These are phyloP conservation scores for Coendou prehensilis DNA, from an alignment of 2,797 vertebrate species.

Conservation along the genomic window DNA sequence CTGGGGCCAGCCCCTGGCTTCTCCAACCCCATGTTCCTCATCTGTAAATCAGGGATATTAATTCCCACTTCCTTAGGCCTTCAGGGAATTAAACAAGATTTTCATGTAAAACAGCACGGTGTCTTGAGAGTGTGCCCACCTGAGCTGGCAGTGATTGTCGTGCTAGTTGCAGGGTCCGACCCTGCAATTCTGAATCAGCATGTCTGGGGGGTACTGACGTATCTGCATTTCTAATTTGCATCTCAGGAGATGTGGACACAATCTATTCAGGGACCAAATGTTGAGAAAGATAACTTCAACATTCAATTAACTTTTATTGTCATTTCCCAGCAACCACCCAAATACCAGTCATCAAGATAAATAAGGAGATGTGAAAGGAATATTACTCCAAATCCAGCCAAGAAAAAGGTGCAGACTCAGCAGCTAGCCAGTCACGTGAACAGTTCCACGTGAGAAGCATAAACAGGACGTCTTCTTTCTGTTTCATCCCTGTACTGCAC, in stretches of 20 bases:
- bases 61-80: background rate
- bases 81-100: background rate
- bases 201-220: background rate
- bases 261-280: background rate
- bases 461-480: background rate
- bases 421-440: too few relatives aligned
- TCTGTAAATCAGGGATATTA: background rate
- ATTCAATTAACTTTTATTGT: background rate
- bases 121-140: background rate
- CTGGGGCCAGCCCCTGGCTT: background rate
- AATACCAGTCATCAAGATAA: background rate
- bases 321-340: background rate
- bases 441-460: background rate
- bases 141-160: background rate
- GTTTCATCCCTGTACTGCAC: rapidly evolving
- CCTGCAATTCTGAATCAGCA: background rate
- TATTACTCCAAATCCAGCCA: background rate
- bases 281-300: slow-evolving; percentile 3
- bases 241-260: background rate
- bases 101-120: background rate
- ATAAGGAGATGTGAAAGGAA: background rate
- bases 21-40: background rate
- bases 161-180: background rate
- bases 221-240: slow-evolving; percentile 50
- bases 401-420: background rate